These are phyloP conservation scores for Pachyuromys duprasi DNA, from an alignment of 2,797 vertebrate species.

Conservation along the genomic window DNA sequence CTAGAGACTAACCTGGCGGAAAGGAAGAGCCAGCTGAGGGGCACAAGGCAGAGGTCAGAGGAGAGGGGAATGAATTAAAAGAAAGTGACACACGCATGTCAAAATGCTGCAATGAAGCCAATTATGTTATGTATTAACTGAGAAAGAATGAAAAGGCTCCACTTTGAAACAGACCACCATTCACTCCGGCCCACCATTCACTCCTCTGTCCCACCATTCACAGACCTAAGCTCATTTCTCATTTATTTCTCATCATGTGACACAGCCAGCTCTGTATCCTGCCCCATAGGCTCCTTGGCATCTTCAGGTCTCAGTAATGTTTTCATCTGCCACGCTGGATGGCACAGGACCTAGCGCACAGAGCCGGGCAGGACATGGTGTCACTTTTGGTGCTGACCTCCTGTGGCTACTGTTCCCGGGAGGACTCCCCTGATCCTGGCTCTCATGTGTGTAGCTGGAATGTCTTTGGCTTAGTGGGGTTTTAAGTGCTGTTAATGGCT, in stretches of 20 bases:
- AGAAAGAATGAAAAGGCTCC: neutral
- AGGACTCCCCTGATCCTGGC: neutral
- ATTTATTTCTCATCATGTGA: neutral
- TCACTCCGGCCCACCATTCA: neutral
- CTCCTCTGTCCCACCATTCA: neutral
- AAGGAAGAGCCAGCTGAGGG: neutral
- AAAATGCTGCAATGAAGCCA: neutral
- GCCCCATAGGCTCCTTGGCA: neutral
- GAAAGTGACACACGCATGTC: neutral
- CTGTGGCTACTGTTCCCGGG: neutral
- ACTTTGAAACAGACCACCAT: constrained; percentile 18
- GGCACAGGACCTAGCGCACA: neutral
- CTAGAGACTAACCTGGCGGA: neutral
- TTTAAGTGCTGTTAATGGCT: constrained; percentile 73
- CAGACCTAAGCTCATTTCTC: neutral
- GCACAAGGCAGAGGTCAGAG: fast-evolving
- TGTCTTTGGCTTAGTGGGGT: constrained; percentile 52
- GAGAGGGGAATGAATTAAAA: neutral
- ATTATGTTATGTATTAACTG: too few species aligned
- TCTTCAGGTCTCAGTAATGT: neutral
- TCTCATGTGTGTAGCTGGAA: neutral
- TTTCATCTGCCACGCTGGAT: neutral
- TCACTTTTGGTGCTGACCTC: neutral
- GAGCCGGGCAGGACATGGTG: neutral
- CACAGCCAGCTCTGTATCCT: neutral